A percentile compares a stretch with the other conserved stretches of the same genome.
These are phyloP conservation scores for Sepiola atlantica DNA, from an alignment of 2,888 invertebrate genomes.

Conservation along the genomic window DNA sequence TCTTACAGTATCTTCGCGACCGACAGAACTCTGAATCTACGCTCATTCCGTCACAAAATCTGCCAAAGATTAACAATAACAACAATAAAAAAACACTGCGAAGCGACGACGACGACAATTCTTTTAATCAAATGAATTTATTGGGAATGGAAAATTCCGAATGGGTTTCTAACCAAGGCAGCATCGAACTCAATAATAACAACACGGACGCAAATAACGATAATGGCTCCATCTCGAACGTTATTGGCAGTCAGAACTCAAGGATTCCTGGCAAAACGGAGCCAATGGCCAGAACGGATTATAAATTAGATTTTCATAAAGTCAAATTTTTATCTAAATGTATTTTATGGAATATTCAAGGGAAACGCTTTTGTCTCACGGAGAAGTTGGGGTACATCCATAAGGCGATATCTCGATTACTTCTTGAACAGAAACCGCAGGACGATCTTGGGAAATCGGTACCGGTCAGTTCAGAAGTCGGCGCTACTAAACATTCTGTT, in stretches of 20 bases:
- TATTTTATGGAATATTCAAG: conserved; percentile 68
- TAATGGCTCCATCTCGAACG: not conserved
- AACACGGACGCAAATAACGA: not conserved
- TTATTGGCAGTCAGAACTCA: not conserved
- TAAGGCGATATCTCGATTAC: conserved; percentile 66
- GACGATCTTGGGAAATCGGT: not conserved
- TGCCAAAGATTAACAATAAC: not conserved
- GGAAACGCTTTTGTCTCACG: conserved; percentile 65
- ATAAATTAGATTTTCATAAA: conserved; percentile 34
- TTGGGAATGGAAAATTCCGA: not conserved
- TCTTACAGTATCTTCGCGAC: conserved; percentile 59
- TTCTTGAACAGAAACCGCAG: conserved; percentile 59
- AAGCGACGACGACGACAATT: not conserved
- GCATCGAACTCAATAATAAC: not conserved
- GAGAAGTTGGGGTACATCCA: conserved; percentile 69
- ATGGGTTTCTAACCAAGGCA: not conserved
- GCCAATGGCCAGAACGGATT: not conserved
- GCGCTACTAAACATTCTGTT: not conserved
- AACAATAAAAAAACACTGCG: not conserved
- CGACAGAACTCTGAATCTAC: conserved; percentile 49
- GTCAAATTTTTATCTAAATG: conserved; percentile 59
- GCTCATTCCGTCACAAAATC: conserved; percentile 32
- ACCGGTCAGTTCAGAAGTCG: not conserved
- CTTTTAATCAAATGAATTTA: conserved; percentile 18
- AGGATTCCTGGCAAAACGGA: not conserved